Evolutionary conservation across 2,888 invertebrate species (phyloP).

Genomic region (Alentia gelatinosa): DNA sequence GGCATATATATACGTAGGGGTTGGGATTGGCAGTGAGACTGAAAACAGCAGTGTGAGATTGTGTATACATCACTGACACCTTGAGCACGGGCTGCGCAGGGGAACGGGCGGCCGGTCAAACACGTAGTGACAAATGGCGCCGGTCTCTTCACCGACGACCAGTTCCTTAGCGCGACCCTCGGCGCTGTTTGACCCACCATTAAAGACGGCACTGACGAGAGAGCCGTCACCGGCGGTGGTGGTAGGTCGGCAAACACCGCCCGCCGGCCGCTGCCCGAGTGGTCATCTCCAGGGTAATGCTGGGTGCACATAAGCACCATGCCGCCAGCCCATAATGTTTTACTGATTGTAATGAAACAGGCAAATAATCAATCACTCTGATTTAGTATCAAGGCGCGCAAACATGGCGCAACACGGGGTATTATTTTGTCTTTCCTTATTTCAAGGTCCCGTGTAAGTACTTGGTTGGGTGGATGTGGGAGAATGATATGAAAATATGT

Average conservation of each 20-base stretch:
- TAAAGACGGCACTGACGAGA: not conserved
- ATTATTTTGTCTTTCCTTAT: not conserved
- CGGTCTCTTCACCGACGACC: not conserved
- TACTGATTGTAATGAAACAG: slow-evolving; percentile 6
- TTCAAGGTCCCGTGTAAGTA: not conserved
- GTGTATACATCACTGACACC: not conserved
- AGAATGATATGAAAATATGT: not conserved
- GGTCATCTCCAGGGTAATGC: not conserved
- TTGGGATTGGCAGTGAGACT: too few relatives aligned
- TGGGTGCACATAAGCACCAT: not conserved
- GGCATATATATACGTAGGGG: too few relatives aligned
- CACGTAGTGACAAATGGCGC: not conserved
- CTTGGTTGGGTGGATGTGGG: not conserved
- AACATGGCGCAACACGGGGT: too few relatives aligned
- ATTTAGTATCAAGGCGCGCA: too few relatives aligned
- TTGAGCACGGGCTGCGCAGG: not conserved
- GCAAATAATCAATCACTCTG: not conserved
- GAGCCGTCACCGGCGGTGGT: not conserved
- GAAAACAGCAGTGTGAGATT: not conserved
- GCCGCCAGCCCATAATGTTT: not conserved
- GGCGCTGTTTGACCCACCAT: not conserved
- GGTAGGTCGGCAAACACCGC: not conserved
- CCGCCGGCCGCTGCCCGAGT: not conserved
- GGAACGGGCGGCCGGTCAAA: not conserved
- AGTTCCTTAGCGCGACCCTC: not conserved